phyloP scores from a whole-genome alignment of 2,797 vertebrate genomes.

The Danio kyathit region DNA sequence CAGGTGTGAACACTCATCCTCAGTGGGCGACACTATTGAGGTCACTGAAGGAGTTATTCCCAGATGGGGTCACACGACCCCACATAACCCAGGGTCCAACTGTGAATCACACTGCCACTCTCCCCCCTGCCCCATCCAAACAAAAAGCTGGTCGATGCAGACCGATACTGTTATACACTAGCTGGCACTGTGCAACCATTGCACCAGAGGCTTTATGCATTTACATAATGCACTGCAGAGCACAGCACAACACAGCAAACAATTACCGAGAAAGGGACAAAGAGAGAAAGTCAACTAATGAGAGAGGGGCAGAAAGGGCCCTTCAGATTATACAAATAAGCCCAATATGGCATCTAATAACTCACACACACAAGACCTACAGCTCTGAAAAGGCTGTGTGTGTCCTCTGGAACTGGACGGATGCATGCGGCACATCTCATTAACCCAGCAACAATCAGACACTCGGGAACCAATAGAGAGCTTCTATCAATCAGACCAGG shows the following conservation, averaged over 20 bases:
- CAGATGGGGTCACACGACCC: neutral
- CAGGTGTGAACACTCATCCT: slow-evolving; percentile 4
- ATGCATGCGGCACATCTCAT: slow-evolving; percentile 31
- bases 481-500: slow-evolving; percentile 51
- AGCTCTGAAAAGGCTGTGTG: slow-evolving; percentile 14
- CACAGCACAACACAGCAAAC: slow-evolving; percentile 35
- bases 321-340: slow-evolving; percentile 46
- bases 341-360: slow-evolving; percentile 8
- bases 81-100: slow-evolving; percentile 16
- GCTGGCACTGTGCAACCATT: slow-evolving; percentile 40
- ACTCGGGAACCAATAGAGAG: slow-evolving; percentile 40
- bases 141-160: neutral
- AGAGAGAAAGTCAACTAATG: slow-evolving; percentile 24
- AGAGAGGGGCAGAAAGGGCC: slow-evolving; percentile 2
- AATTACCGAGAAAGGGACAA: slow-evolving; percentile 9
- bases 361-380: slow-evolving; percentile 24
- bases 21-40: neutral
- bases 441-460: slow-evolving; percentile 52
- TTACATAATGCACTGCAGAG: slow-evolving; percentile 51
- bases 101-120: slow-evolving; percentile 18
- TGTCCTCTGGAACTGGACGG: slow-evolving; percentile 2
- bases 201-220: slow-evolving; percentile 47
- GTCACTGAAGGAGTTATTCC: neutral
- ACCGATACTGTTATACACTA: slow-evolving; percentile 37
- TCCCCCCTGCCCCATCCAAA: slow-evolving; percentile 3